Base-by-base conservation (phyloP, 2,888 invertebrate species). In the Furcula furcula region DNA sequence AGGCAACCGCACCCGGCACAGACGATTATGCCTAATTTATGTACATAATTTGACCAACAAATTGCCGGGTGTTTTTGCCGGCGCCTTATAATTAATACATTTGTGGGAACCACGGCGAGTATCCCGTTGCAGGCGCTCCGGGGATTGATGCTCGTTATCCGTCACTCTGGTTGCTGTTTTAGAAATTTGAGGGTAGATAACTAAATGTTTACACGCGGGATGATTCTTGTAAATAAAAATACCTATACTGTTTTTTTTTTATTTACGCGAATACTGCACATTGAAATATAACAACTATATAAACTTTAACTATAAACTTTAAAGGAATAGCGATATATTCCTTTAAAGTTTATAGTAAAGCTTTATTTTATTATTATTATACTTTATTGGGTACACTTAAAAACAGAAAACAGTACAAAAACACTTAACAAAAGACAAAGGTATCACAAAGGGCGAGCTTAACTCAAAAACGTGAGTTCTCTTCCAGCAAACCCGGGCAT, bases 1-100 rank as follows among this genome's bases (percentile, higher is more conserved):
- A 34, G 23, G 23, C 13, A 14, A 50, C 44, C 64, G 57, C 26
- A 26, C 13, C n/a, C 26, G 14, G 26, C 7, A 6, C 10, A 61
- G 61, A 44, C 48, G 60, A 69, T 67, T 60, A 63, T 59, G 60
- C 60, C 53, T 56, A 70, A 70, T 65, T 70, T 67, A 70, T 70
- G 65, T 68, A 64, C 68, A 70, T 67, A 70, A 70, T 65, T 70
- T 64, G 60, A 55, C 47, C 32, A 55, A 51, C 56, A 58, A 59
- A 59, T 51, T 57, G 51, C 44, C 42, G 45, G 34, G 40, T 56
- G 58, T 64, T 68, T 66, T 65, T 66, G 56, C 50, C 35, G 36
- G 25, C 27, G 58, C 45, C 44, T 53, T 50, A 40, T 55, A 59
- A 59, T 69, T 63, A 68, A 65, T 57, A 50, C 37, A 57, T 57